Percentiles rank a stretch among this genome's conserved stretches.
These are phyloP conservation scores for Drosophila tristis DNA, from an alignment of 1,140 invertebrate species.

Conservation along the genomic window DNA sequence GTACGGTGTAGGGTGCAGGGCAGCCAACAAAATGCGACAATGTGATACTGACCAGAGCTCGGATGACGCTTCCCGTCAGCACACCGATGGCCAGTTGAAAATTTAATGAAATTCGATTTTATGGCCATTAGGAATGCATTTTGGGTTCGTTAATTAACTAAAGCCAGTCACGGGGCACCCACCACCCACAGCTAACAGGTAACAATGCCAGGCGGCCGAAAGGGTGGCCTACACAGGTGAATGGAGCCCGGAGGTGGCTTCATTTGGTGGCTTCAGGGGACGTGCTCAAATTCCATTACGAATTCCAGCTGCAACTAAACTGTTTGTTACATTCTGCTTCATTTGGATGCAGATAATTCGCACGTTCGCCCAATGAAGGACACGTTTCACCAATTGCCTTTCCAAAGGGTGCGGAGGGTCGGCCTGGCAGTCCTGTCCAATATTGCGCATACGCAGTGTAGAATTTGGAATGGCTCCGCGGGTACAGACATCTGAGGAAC, in stretches of 20 bases:
- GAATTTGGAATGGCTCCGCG: background rate
- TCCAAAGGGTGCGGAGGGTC: no score
- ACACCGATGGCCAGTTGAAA: constrained; percentile 31
- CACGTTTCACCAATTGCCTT: constrained; percentile 7
- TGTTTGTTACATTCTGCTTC: constrained; percentile 40
- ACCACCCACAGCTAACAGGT: constrained; percentile 1
- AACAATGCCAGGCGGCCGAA: background rate
- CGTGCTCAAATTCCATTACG: constrained; percentile 39
- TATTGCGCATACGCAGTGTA: constrained; percentile 40
- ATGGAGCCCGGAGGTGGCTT: constrained; percentile 4
- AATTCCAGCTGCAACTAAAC: constrained; percentile 42
- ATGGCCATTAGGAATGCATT: constrained; percentile 44
- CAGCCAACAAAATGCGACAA: constrained; percentile 69
- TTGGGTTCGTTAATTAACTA: constrained; percentile 55
- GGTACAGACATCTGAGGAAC: background rate
- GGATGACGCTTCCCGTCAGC: constrained; percentile 26
- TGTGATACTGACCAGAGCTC: constrained; percentile 12
- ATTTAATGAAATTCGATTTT: constrained; percentile 73
- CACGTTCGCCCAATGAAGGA: constrained; percentile 35
- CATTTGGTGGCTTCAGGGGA: background rate
- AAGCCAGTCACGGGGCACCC: constrained; percentile 12
- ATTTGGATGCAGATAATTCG: constrained; percentile 50
- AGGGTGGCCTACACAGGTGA: constrained; percentile 14
- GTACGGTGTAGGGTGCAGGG: background rate
- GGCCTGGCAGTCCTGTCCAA: background rate